Evolutionary conservation across 1,140 invertebrate genomes (phyloP), one percentile per base, ranked within the genome.

Genomic region (Trichogramma pretiosum): DNA sequence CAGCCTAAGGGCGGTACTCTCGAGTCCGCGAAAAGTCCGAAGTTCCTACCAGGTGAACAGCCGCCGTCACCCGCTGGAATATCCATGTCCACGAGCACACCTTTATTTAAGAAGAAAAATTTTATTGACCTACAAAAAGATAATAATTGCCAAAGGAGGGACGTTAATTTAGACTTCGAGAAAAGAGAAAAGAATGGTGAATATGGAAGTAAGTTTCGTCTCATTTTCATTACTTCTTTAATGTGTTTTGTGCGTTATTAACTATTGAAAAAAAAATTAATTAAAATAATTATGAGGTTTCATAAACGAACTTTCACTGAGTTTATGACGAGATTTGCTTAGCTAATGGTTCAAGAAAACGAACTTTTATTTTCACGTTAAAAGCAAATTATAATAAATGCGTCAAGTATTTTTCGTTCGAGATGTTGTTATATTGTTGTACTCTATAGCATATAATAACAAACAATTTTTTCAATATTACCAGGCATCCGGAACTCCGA

Each of bases 41-140:
- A 71, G 28, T 55, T 54, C 3, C 30, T 56, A 8, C 38, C 59
- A 22, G 36, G 58, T 23, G 56, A 53, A 13, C 66, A 67, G 30
- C 58, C 59, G 18, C 62, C 64, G 1, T 40, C 54, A 32, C 55
- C 58, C 37, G 41, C 68, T 8, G 70, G 69, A 1, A 50, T 74
- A 13, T 72, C 73, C 0, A 54, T 73, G 2, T 74, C 72, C 0
- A 72, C 74, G 0, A 74, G 71, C n/a, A 77, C 76, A 3, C 75
- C 75, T 2, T 53, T 76, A 1, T 72, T 77, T 23, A 77, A 77
- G 55, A 78, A 78, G 56, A 76, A 75, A 51, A 62, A 67, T 13
- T 68, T 72, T n/a, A 52, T 53, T 3, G 72, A 73, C 17, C 56
- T 64, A 0, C 68, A 69, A 44, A 57, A 63, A 8, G 66, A 67